Percentiles rank a stretch among this genome's conserved stretches.
Conservation (phyloP, 1,140 invertebrate genomes). For the Macrotrachela quadricornifera region DNA sequence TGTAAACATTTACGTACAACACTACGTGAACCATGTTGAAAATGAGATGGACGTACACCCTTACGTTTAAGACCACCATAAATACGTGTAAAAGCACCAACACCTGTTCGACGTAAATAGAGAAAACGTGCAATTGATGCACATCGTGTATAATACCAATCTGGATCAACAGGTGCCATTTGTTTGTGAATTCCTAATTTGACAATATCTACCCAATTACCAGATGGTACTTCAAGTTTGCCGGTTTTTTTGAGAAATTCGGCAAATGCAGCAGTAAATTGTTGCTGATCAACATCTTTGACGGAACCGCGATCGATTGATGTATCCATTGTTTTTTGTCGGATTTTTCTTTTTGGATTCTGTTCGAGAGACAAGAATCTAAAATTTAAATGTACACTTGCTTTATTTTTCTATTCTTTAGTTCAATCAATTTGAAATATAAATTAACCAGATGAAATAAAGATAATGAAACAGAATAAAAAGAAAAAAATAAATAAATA, state of each 20-base stretch:
- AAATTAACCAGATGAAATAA: no score
- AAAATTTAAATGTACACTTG: no score
- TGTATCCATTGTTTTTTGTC: no score
- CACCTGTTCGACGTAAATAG: slow-evolving; percentile 79
- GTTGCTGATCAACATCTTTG: slow-evolving; percentile 92
- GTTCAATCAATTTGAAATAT: no score
- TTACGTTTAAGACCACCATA: slow-evolving; percentile 75
- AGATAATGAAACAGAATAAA: no score
- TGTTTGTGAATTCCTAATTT: slow-evolving; percentile 85
- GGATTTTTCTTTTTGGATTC: no score
- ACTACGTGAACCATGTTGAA: slow-evolving; percentile 62
- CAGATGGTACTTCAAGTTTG: slow-evolving; percentile 67
- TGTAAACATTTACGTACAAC: slow-evolving; percentile 81
- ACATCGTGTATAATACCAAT: slow-evolving; percentile 87
- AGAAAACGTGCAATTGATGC: slow-evolving; percentile 76
- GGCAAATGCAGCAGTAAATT: slow-evolving; percentile 77
- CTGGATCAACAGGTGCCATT: slow-evolving; percentile 81
- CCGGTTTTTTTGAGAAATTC: slow-evolving; percentile 90
- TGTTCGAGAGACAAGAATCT: no score
- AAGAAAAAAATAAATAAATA: no score
- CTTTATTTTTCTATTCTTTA: no score
- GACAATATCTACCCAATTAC: slow-evolving; percentile 79
- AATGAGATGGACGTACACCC: slow-evolving; percentile 82
- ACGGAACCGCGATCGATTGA: slow-evolving; percentile 31
- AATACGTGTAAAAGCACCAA: slow-evolving; percentile 79